These are phyloP conservation scores for Yponomeuta malinellus DNA, from an alignment of 2,888 invertebrate species.

Conservation along the genomic window DNA sequence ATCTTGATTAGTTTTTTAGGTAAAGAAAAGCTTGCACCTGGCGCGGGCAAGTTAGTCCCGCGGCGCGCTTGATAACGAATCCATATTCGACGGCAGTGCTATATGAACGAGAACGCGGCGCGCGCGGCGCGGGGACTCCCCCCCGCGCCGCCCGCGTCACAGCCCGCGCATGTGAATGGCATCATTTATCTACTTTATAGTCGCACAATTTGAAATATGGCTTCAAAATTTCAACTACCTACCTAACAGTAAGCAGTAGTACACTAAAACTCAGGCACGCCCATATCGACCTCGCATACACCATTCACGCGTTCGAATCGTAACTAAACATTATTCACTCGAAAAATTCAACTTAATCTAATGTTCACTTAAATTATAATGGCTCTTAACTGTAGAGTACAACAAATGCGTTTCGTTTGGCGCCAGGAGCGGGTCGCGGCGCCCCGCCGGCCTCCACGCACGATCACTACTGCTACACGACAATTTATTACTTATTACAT, in stretches of 20 bases:
- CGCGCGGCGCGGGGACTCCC: constrained; percentile 1
- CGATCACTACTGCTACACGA: constrained; percentile 64
- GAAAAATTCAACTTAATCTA: constrained; percentile 74
- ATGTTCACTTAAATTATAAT: constrained; percentile 69
- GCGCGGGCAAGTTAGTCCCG: constrained; percentile 16
- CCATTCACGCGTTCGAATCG: constrained; percentile 69
- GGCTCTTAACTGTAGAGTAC: constrained; percentile 73
- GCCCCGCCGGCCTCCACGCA: constrained; percentile 31
- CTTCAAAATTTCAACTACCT: constrained; percentile 74
- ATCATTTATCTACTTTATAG: constrained; percentile 68
- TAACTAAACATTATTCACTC: constrained; percentile 71
- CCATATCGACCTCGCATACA: constrained; percentile 68
- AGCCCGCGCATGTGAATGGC: constrained; percentile 26
- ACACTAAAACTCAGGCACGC: constrained; percentile 69
- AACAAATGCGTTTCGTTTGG: constrained; percentile 74
- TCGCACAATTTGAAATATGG: constrained; percentile 57
- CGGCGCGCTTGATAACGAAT: background rate
- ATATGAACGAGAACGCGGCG: constrained; percentile 8
- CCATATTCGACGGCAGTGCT: constrained; percentile 9
- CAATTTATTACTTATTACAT: constrained; percentile 66
- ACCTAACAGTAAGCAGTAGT: constrained; percentile 76
- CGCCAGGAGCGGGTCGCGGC: constrained; percentile 20
- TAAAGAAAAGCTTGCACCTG: constrained; percentile 65
- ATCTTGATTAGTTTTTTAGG: constrained; percentile 51
- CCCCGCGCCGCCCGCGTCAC: constrained; percentile 4